phyloP scores from a whole-genome alignment of 2,797 vertebrate genomes.

The Centroberyx gerrardi region DNA sequence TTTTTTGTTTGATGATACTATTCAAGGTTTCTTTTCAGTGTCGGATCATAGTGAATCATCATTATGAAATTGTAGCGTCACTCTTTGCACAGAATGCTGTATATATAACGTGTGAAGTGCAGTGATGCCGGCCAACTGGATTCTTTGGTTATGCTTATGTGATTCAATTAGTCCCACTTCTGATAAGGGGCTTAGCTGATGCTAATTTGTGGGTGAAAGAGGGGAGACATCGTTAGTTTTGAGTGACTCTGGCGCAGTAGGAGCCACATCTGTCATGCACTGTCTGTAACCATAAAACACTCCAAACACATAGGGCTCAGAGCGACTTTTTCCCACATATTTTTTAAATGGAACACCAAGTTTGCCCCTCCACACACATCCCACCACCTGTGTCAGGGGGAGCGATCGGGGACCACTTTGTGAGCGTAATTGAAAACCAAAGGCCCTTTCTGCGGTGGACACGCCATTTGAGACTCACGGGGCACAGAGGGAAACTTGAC shows the following conservation, averaged over 20 bases:
- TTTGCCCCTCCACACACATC: slow-evolving; percentile 58
- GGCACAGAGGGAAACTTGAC: slow-evolving; percentile 73
- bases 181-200: slow-evolving; percentile 53
- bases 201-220: slow-evolving; percentile 66
- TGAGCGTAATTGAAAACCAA: slow-evolving; percentile 74
- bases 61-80: not conserved
- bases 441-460: slow-evolving; percentile 57
- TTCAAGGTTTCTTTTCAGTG: slow-evolving; percentile 2
- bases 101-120: slow-evolving; percentile 40
- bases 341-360: slow-evolving; percentile 68
- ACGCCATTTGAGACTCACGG: slow-evolving; percentile 68
- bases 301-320: slow-evolving; percentile 68
- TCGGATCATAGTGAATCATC: not conserved
- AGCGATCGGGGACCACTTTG: slow-evolving; percentile 63
- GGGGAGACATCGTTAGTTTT: slow-evolving; percentile 60
- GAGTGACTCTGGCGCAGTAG: slow-evolving; percentile 45
- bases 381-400: slow-evolving; percentile 68
- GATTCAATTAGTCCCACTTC: slow-evolving; percentile 65
- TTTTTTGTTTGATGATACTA: too few relatives aligned
- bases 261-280: slow-evolving; percentile 54
- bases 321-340: slow-evolving; percentile 53
- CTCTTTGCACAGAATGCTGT: not conserved
- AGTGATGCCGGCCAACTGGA: slow-evolving; percentile 43
- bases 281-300: slow-evolving; percentile 57
- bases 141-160: slow-evolving; percentile 54